Evolutionary conservation across 2,888 invertebrate species (phyloP), one percentile per base, ranked within the genome.

Genomic region (Copidosoma aretas): DNA sequence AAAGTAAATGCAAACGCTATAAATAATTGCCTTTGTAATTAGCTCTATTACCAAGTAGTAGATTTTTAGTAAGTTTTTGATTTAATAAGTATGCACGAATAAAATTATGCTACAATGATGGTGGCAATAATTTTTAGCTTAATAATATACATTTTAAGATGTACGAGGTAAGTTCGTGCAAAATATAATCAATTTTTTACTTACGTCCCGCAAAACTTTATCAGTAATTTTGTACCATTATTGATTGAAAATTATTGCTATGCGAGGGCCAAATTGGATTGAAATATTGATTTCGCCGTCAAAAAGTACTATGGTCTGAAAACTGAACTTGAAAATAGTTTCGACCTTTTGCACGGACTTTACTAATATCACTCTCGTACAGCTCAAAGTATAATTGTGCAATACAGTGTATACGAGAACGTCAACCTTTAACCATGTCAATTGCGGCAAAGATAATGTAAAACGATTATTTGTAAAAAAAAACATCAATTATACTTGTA

Each of bases 51-150:
- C 60, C 57, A 64, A 17, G 43, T 54, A 12, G 51, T 61, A 24
- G 57, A 53, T 64, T 14, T 49, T 62, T 63, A 66, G 66, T 70
- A 63, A 70, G 59, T 66, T 70, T 66, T 49, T 59, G 32, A 54
- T 64, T 69, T 65, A 52, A 19, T 52, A 66, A 62, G 21, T 32
- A 51, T 15, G 43, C 12, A n/a, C n/a, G n/a, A n/a, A n/a, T 51
- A 62, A 3, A 43, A 12, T 41, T 15, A 10, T n/a, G 53, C 54
- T 19, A 59, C 32, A 54, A 1, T 3, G 15, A 46, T 17, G 12
- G 17, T 49, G 24, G 43, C 51, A 58, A 51, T 43, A 46, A 58
- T 17, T 14, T 46, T 46, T 46, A 46, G 17, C 8, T 41, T 41
- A 10, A 46, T 46, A 15, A 46, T 46, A 32, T 32, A 32, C 32